Evolutionary conservation across 2,888 invertebrate genomes (phyloP).

Genomic region (Caenorhabditis angaria): DNA sequence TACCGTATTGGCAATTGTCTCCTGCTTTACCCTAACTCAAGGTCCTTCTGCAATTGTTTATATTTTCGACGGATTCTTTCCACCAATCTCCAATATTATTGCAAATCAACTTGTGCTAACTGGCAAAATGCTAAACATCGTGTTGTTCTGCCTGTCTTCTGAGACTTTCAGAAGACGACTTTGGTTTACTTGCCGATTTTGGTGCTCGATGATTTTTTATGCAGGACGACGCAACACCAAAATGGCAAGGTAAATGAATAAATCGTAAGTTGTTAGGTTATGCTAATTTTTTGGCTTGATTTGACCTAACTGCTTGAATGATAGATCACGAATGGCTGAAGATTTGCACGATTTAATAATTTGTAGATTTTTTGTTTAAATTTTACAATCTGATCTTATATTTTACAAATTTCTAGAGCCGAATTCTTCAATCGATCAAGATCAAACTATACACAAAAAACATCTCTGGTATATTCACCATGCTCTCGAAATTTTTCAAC

Average conservation of each 20-base stretch:
- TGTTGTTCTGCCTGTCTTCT: constrained; percentile 67
- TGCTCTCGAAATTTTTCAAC: constrained; percentile 46
- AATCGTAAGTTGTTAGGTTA: neutral
- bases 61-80: constrained; percentile 41
- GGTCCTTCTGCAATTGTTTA: constrained; percentile 53
- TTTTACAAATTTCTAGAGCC: constrained; percentile 26
- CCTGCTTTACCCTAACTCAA: constrained; percentile 60
- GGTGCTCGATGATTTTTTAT: constrained; percentile 41
- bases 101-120: constrained; percentile 58
- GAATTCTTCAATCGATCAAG: constrained; percentile 46
- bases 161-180: constrained; percentile 64
- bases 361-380: neutral
- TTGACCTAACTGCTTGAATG: neutral
- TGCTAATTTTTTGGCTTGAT: neutral
- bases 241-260: constrained; percentile 34
- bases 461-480: constrained; percentile 55
- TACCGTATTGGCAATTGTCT: constrained; percentile 57
- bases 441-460: constrained; percentile 58
- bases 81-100: constrained; percentile 33
- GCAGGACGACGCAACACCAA: constrained; percentile 28
- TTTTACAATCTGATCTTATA: neutral
- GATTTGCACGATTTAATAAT: neutral
- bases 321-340: neutral
- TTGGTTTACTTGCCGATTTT: constrained; percentile 48
- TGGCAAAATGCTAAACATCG: constrained; percentile 68